Evolutionary conservation across 2,113 vertebrate genomes (phyloP), one percentile per base, ranked within the genome.

Genomic region (Trichechus manatus): DNA sequence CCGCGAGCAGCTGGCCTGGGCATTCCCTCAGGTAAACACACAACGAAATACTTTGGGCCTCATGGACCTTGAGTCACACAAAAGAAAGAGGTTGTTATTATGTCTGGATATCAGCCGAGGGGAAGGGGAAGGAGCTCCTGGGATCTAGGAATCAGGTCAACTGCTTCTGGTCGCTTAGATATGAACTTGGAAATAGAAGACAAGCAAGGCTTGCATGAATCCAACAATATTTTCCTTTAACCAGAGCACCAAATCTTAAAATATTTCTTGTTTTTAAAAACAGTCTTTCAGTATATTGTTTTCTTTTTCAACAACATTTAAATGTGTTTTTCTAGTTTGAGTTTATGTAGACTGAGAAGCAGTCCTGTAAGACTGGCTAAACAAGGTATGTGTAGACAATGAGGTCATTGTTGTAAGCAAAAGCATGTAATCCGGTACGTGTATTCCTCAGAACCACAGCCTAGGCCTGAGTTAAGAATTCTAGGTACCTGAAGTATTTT

Each of bases 231-330:
- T 89, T 86, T 61, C 33, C 39, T 68, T 81, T 47, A 50, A 86
- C 14, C 11, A 77, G 80, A 19, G 63, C 66, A 68, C 79, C 79
- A 86, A n/a, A 80, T 8, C 44, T 44, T 68, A 86, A 74, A 50
- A 64, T 66, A 66, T 75, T 75, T 86, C 66, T 92, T 89, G 53
- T 84, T 86, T 85, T 66, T 86, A n/a, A 75, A 86, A 50, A 61
- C 9, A 27, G 56, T 10, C 39, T 85, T 90, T 77, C 79, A 36
- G 29, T n/a, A n/a, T 29, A n/a, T n/a, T 36, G 19, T 72, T 47
- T 87, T 87, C 78, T 89, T 84, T 83, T 78, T 3, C 6, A 68
- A 70, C 31, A 83, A 20, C n/a, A 14, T 87, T 91, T 91, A 63
- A 61, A n/a, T 78, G 29, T 72, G 9, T 70, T 96, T 83, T 87